Evolutionary conservation across 1,140 invertebrate species (phyloP).

Genomic region (Ganaspis sp.): DNA sequence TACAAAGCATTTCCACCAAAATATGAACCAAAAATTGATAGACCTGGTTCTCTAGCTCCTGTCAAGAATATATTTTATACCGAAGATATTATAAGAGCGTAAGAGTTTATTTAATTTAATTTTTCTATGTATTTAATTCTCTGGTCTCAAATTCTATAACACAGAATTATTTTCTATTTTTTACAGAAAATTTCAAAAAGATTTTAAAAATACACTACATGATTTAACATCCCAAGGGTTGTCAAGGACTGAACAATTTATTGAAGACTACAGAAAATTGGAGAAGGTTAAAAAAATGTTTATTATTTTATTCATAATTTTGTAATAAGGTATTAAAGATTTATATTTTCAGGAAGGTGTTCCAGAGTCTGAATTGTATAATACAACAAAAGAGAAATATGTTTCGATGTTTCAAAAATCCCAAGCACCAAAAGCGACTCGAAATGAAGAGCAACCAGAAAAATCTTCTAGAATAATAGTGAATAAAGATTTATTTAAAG

Average conservation of each 20-base stretch:
- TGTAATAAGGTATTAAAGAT: neutral
- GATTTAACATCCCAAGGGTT: conserved; percentile 74
- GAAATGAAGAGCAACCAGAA: neutral
- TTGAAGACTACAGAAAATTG: conserved; percentile 78
- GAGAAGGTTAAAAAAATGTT: conserved; percentile 59
- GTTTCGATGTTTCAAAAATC: neutral
- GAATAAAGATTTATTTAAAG: too few relatives aligned
- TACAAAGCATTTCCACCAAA: conserved; percentile 92
- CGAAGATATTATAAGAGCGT: conserved; percentile 92
- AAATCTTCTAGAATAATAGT: too few relatives aligned
- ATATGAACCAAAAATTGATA: conserved; percentile 83
- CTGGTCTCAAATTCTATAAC: conserved; percentile 13
- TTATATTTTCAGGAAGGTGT: conserved; percentile 41
- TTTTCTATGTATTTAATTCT: neutral
- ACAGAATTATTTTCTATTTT: conserved; percentile 33
- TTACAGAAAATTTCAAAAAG: conserved; percentile 81
- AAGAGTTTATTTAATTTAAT: conserved; percentile 66
- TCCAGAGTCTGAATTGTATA: conserved; percentile 38
- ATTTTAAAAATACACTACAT: conserved; percentile 74
- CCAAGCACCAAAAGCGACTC: conserved; percentile 2
- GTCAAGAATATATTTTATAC: conserved; percentile 87
- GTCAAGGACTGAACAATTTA: conserved; percentile 79
- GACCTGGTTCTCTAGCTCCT: conserved; percentile 78
- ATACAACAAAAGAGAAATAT: conserved; percentile 42
- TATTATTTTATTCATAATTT: neutral